Base-by-base conservation (phyloP, 1,140 invertebrate genomes). In the Semibalanus balanoides region DNA sequence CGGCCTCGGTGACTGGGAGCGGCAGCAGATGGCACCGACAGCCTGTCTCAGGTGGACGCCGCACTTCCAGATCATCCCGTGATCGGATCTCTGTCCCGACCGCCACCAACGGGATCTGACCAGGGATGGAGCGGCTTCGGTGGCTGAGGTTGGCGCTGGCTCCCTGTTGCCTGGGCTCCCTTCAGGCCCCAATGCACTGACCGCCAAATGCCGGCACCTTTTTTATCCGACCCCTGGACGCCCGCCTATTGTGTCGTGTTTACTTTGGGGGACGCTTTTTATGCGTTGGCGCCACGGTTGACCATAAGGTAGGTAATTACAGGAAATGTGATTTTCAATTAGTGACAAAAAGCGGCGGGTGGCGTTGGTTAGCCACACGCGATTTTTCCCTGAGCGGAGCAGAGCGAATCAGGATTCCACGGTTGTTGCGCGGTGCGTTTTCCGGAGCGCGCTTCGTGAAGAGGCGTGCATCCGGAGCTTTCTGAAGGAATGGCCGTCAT, bases 321-420 rank as follows among this genome's bases (percentile, higher is more conserved):
- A 64, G 51, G 51, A 64, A 64, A 64, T 64, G 51, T 64, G 51
- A 64, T 64, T 64, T 64, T 64, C 51, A 64, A 64, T 64, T 64
- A 64, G 51, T 25, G 22, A 25, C 51, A 64, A 64, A 64, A 64
- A 64, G 51, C 51, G 51, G 51, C 51, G 51, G 51, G 51, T 64
- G 51, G 51, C 51, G 14, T 14, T 25, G 51, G 22, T 64, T 64
- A 64, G 14, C 7, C 14, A 3, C 51, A 64, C 51, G 51, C 51
- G 51, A 64, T 25, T 64, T 64, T 64, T 1, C 11, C 51, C 1
- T 19, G 51, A 19, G 1, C 22, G 1, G 51, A 1, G 51, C 22
- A 25, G 14, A 25, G 22, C 51, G 22, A 64, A 64, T 64, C 14
- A 3, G 11, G 51, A 64, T 64, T 64, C 22, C 51, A 64, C 22